Percentiles rank a stretch among this genome's conserved stretches.
phyloP scores from a whole-genome alignment of 35 echinoderm and acorn worm genomes.

The Amphiura filiformis region DNA sequence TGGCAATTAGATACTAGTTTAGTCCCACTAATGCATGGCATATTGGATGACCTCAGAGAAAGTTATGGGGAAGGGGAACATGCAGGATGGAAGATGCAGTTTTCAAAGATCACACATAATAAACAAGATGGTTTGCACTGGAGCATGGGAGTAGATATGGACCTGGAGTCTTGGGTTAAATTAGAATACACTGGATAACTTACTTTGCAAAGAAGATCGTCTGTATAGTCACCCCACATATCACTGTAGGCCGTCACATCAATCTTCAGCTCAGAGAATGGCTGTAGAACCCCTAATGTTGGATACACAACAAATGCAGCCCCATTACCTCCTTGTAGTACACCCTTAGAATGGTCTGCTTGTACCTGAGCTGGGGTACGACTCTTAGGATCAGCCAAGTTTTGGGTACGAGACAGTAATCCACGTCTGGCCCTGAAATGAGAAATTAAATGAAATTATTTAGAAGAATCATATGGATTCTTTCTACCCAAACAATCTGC shows the following conservation, averaged over 20 bases:
- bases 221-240: slow-evolving; percentile 93
- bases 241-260: slow-evolving; percentile 76
- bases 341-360: slow-evolving; percentile 82
- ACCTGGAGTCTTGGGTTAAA: no score
- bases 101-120: background rate
- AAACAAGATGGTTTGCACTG: background rate
- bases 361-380: slow-evolving; percentile 60
- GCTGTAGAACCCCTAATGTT: slow-evolving; percentile 57
- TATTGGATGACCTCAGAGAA: background rate
- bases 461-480: no score
- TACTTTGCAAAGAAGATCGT: slow-evolving; percentile 85
- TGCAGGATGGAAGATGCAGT: no score
- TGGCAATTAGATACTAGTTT: no score
- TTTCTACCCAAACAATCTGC: no score
- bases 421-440: slow-evolving; percentile 24
- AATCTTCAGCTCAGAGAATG: slow-evolving; percentile 66
- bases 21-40: background rate
- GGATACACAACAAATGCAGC: slow-evolving; percentile 89
- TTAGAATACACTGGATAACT: background rate
- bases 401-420: slow-evolving; percentile 68
- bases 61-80: no score
- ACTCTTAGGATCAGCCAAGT: slow-evolving; percentile 87
- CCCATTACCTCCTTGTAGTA: slow-evolving; percentile 70
- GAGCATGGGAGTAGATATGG: no score
- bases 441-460: background rate